phyloP scores from a whole-genome alignment of 2,113 vertebrate species.

The Tapirus terrestris region DNA sequence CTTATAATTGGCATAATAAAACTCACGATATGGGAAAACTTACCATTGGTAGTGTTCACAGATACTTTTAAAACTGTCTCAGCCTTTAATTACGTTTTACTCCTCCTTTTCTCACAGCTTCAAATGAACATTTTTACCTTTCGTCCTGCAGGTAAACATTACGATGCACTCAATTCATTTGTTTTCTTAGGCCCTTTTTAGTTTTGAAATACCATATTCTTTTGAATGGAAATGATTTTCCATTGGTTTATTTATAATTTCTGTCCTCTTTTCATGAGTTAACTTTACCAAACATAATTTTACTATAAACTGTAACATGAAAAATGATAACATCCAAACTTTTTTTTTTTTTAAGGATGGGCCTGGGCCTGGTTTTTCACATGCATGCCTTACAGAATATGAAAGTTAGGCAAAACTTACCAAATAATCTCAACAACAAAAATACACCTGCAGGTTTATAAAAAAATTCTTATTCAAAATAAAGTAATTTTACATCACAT shows the following conservation, averaged over 20 bases:
- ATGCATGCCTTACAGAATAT: slow-evolving; percentile 70
- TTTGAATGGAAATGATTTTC: neutral
- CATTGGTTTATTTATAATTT: neutral
- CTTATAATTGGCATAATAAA: slow-evolving; percentile 59
- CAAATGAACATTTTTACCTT: neutral
- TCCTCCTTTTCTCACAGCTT: neutral
- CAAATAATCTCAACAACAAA: slow-evolving; percentile 4
- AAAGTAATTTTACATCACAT: neutral
- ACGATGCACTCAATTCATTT: neutral
- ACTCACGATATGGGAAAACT: slow-evolving; percentile 55
- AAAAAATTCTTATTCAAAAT: neutral
- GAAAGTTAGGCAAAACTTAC: slow-evolving; percentile 42
- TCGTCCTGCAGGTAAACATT: neutral
- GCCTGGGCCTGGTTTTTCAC: slow-evolving; percentile 75
- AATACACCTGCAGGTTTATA: neutral
- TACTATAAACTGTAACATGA: neutral
- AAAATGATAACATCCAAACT: neutral
- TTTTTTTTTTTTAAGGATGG: neutral
- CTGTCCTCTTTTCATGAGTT: neutral
- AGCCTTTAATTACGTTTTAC: slow-evolving; percentile 27
- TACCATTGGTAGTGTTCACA: neutral
- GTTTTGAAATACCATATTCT: neutral
- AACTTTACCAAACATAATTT: neutral
- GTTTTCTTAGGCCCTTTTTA: neutral
- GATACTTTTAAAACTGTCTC: slow-evolving; percentile 24